Conservation (phyloP, 2,888 invertebrate species). For the Trisateles emortualis region DNA sequence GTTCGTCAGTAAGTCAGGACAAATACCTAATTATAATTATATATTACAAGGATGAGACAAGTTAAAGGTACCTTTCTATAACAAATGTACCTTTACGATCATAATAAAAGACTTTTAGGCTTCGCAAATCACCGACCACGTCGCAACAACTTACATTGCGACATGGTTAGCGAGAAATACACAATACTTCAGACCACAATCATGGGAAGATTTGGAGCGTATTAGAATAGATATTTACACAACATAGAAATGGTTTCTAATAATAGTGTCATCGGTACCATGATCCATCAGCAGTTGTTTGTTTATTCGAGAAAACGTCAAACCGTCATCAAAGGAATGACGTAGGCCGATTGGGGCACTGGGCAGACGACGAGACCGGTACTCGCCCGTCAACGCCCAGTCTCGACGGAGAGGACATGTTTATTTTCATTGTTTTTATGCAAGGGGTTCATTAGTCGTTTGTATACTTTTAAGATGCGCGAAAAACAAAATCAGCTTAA, state of each 20-base stretch:
- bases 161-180: too few relatives aligned
- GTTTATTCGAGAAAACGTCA: slow-evolving; percentile 44
- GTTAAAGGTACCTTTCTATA: too few relatives aligned
- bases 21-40: too few relatives aligned
- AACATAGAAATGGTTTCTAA: slow-evolving; percentile 26
- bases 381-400: slow-evolving; percentile 18
- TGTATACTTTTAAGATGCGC: slow-evolving; percentile 20
- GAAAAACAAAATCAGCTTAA: slow-evolving; percentile 31
- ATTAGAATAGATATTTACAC: slow-evolving; percentile 1
- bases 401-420: slow-evolving; percentile 22
- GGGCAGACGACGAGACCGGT: slow-evolving; percentile 16
- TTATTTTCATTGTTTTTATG: slow-evolving; percentile 37
- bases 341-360: slow-evolving; percentile 11
- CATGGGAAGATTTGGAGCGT: neutral
- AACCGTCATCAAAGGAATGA: slow-evolving; percentile 44
- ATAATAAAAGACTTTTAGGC: too few relatives aligned
- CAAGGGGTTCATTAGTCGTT: slow-evolving; percentile 25
- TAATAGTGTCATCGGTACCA: slow-evolving; percentile 27
- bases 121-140: too few relatives aligned
- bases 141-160: too few relatives aligned
- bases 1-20: too few relatives aligned
- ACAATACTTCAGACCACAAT: too few relatives aligned
- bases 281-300: slow-evolving; percentile 35
- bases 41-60: too few relatives aligned
- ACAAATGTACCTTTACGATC: too few relatives aligned